Base-by-base conservation (phyloP, 2,888 invertebrate genomes). In the Trachelus iudaicus region DNA sequence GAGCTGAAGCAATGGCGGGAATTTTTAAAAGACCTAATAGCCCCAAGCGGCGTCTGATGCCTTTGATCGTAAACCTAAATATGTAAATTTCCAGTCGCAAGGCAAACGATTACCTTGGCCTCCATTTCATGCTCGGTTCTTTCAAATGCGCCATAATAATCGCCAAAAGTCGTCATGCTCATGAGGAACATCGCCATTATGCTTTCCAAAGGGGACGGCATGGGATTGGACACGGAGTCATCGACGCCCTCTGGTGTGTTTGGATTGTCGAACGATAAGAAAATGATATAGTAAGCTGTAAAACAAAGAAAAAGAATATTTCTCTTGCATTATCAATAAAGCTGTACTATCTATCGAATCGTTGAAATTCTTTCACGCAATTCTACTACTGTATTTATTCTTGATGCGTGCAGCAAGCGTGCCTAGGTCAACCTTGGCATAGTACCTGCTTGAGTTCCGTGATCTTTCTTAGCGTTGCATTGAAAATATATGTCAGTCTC, bases 111-210 rank as follows among this genome's bases (percentile, higher is more conserved):
- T 93, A 97, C 97, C 94, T 98, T 98, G 23, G 97, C 98, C 88
- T 97, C 96, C 81, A 95, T 94, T 90, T 97, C 97, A 90, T 98
- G 97, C 86, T 96, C 95, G 0, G 98, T 98, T 84, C 95, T 94
- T 83, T 96, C 96, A 90, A 99, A 97, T 0, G 97, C 97, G 56
- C 95, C 95, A 89, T 98, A 99, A 90, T 98, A 98, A 89, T 98
- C 98, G 0, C 97, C 98, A 91, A 99, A 99, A 85, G 98, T 98
- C 2, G 98, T 98, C 86, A 99, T 94, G 0, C 99, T 99, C 98
- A 99, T 99, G 77, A 99, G 94, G 91, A 99, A 99, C 98, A 99
- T 98, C 0, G 98, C 98, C 94, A 99, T 97, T 68, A 99, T 94
- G 30, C 98, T 97, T 92, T 99, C 99, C 92, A 97, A 96, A 0